Conservation (phyloP, 2,113 vertebrate genomes). For the Phodopus roborovskii region DNA sequence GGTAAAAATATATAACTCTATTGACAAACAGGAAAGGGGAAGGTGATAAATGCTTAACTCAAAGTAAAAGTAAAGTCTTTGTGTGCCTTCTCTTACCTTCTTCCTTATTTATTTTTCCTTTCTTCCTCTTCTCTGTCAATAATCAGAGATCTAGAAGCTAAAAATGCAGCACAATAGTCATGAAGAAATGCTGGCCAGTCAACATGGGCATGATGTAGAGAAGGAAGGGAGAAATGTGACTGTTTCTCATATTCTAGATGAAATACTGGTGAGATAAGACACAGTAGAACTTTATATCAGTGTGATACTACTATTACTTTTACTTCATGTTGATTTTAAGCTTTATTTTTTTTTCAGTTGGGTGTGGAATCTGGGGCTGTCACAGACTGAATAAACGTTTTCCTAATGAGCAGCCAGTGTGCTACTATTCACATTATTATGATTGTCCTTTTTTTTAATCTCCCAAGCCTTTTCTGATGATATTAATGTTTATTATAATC, state of each 20-base stretch:
- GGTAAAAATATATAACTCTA: not conserved
- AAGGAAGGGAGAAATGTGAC: not conserved
- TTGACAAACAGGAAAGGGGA: not conserved
- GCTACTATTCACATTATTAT: not conserved
- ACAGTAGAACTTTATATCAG: not conserved
- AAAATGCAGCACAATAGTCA: not conserved
- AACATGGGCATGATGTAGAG: not conserved
- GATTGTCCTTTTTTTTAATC: not conserved
- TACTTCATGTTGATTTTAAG: not conserved
- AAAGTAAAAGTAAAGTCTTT: not conserved
- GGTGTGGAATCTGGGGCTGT: not conserved
- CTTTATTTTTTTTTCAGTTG: not conserved
- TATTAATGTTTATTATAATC: conserved; percentile 16
- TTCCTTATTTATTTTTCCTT: not conserved
- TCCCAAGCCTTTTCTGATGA: not conserved
- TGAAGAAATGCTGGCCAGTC: not conserved
- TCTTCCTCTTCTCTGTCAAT: not conserved
- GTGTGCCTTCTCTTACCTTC: not conserved
- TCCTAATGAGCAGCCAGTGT: not conserved
- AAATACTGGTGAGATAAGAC: not conserved
- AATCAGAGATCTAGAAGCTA: not conserved
- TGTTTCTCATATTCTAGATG: not conserved
- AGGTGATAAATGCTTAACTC: not conserved
- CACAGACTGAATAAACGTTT: not conserved
- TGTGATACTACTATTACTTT: not conserved